phyloP scores from a whole-genome alignment of 2,797 vertebrate species.

The Todus mexicanus region DNA sequence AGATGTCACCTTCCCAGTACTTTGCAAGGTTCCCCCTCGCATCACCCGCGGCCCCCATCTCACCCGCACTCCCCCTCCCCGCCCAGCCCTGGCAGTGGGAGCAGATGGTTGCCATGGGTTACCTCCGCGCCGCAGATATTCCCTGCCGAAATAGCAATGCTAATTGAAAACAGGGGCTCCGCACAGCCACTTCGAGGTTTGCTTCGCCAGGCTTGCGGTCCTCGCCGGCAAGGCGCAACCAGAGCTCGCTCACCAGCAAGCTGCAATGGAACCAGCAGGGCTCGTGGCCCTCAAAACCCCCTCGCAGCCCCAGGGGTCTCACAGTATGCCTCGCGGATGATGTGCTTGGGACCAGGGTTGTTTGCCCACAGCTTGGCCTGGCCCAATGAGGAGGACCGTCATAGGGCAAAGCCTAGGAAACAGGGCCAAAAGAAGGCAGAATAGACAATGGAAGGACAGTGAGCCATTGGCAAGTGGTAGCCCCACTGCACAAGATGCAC shows the following conservation, averaged over 20 bases:
- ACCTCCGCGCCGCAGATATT: slow-evolving; percentile 57
- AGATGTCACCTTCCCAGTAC: not conserved
- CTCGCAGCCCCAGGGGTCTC: rapidly evolving
- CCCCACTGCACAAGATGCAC: not conserved
- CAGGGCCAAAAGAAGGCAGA: not conserved
- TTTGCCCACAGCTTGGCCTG: not conserved
- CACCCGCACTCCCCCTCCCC: not conserved
- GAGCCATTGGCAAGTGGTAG: not conserved
- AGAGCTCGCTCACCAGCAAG: not conserved
- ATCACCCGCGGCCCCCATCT: not conserved
- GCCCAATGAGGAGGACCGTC: rapidly evolving
- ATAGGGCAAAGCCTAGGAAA: not conserved
- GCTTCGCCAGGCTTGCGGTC: slow-evolving; percentile 21
- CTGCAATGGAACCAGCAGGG: not conserved
- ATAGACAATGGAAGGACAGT: rapidly evolving
- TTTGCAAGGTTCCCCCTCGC: not conserved
- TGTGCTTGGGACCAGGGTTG: not conserved
- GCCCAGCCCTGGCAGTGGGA: slow-evolving; percentile 59
- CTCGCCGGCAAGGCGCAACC: not conserved
- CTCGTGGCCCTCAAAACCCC: not conserved
- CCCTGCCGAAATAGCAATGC: slow-evolving; percentile 73
- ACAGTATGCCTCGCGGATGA: rapidly evolving
- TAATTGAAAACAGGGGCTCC: slow-evolving; percentile 64
- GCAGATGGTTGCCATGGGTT: slow-evolving; percentile 80
- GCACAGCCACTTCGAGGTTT: slow-evolving; percentile 13